These are phyloP conservation scores for Stenodera caucasica DNA, from an alignment of 2,888 invertebrate genomes.

Conservation along the genomic window DNA sequence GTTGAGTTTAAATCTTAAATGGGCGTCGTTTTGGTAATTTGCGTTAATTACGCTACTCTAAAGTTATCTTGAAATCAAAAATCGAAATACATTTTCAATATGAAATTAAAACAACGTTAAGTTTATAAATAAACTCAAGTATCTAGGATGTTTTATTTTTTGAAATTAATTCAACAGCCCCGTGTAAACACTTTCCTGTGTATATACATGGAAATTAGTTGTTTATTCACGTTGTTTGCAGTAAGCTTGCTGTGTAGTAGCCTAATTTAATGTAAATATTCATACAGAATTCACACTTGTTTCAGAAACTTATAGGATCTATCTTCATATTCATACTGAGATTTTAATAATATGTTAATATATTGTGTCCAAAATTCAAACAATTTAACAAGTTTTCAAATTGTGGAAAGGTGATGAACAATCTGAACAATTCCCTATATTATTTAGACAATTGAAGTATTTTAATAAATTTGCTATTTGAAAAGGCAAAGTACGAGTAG, in stretches of 20 bases:
- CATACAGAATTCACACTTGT: slow-evolving; percentile 42
- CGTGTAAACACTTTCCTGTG: slow-evolving; percentile 29
- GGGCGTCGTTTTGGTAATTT: neutral
- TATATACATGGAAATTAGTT: slow-evolving; percentile 45
- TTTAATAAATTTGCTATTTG: slow-evolving; percentile 12
- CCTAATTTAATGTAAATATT: slow-evolving; percentile 43
- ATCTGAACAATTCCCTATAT: neutral
- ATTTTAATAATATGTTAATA: slow-evolving; percentile 22
- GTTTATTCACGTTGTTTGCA: slow-evolving; percentile 44
- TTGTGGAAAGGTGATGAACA: too few relatives aligned
- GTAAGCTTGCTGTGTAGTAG: slow-evolving; percentile 38
- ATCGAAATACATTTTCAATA: too few relatives aligned
- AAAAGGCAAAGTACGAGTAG: neutral
- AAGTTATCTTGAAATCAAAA: too few relatives aligned
- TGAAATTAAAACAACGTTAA: neutral
- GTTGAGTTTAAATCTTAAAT: neutral
- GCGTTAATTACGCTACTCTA: neutral
- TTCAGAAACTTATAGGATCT: slow-evolving; percentile 32
- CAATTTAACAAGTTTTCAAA: too few relatives aligned
- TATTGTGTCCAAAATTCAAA: neutral
- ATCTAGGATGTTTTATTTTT: slow-evolving; percentile 14
- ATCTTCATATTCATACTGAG: slow-evolving; percentile 23
- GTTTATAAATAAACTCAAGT: slow-evolving; percentile 12
- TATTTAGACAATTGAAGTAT: slow-evolving; percentile 6
- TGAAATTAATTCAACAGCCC: slow-evolving; percentile 22